Evolutionary conservation across 2,113 vertebrate genomes (phyloP).

Genomic region (Sardina pilchardus): DNA sequence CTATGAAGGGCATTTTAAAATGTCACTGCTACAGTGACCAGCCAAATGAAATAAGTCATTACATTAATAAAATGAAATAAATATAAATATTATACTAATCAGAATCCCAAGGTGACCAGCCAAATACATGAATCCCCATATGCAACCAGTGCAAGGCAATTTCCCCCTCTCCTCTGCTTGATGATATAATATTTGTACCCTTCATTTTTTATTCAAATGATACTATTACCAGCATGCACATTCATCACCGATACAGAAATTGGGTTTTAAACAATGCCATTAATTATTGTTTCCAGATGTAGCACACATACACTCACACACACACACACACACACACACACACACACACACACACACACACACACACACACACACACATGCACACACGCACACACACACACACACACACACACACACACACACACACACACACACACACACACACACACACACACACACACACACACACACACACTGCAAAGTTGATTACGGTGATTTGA

Average conservation of each 20-base stretch:
- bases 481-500: conserved; percentile 96
- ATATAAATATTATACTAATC: background rate
- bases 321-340: conserved; percentile 37
- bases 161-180: conserved; percentile 73
- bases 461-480: conserved; percentile 74
- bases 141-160: conserved; percentile 16
- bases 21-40: background rate
- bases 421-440: conserved; percentile 83
- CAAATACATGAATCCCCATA: conserved; percentile 32
- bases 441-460: conserved; percentile 5
- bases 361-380: conserved; percentile 51
- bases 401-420: conserved; percentile 37
- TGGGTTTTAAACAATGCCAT: conserved; percentile 93
- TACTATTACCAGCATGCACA: conserved; percentile 85
- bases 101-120: conserved; percentile 2
- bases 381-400: conserved; percentile 52
- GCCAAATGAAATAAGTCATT: background rate
- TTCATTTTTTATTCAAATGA: conserved; percentile 95
- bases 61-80: background rate
- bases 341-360: conserved; percentile 61
- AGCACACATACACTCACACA: conserved; percentile 71
- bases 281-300: conserved; percentile 97
- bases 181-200: conserved; percentile 32
- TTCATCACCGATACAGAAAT: conserved; percentile 93
- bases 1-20: background rate